Base-by-base conservation (phyloP, 2,797 vertebrate genomes). In the Otolemur crassicaudatus region DNA sequence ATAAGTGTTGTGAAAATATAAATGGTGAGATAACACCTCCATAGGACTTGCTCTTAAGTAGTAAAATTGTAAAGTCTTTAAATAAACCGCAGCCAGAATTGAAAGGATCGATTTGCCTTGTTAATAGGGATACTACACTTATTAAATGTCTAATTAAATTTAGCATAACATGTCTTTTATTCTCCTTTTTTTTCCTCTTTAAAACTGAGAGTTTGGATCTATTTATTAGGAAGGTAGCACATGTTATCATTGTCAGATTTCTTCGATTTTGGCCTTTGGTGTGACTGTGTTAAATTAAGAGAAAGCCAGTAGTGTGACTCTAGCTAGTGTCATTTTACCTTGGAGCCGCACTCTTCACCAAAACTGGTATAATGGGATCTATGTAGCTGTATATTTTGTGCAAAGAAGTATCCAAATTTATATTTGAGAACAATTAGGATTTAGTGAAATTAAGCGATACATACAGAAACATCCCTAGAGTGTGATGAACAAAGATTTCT, bases 1-100 rank as follows among this genome's bases (percentile, higher is more conserved):
- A 98, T 99, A 99, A 99, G 98, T 99, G 99, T 98, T 98, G 98
- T 98, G 98, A 98, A 99, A 99, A 99, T 98, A 99, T 99, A 99
- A 99, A 99, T 99, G 99, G 99, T 99, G 99, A 98, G 98, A 98
- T 99, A 98, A 98, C 99, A 99, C 99, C 99, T 99, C 99, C 98
- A 98, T 98, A 98, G 98, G 99, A 98, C 98, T 98, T 97, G 97
- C 96, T 98, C 96, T 97, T 98, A 98, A 99, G 98, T 98, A 99
- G 98, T 98, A 98, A 98, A 98, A 98, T 99, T 98, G 98, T 98
- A 98, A 98, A 98, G 96, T 98, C 98, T 99, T 98, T 98, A 98
- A 98, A 98, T 98, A 98, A 98, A 98, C 86, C 96, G 96, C 92
- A 98, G 96, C 90, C 97, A 98, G 96, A 97, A 97, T 90, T 92